Evolutionary conservation across 2,888 invertebrate species (phyloP).

Genomic region (Andrena trimmerana): DNA sequence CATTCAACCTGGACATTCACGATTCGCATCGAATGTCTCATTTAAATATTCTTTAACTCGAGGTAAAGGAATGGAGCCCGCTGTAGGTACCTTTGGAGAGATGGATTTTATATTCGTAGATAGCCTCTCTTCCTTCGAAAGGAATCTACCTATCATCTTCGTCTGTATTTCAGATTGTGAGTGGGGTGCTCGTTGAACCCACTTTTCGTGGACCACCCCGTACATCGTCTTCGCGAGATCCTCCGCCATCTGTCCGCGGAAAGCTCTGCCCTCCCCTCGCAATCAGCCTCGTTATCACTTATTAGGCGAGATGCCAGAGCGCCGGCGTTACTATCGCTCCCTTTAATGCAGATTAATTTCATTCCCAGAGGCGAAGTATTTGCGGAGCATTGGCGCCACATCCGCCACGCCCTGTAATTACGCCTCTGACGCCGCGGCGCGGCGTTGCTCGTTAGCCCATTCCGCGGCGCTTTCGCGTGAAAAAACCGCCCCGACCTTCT

Average conservation of each 20-base stretch:
- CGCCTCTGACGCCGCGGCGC: slow-evolving; percentile 42
- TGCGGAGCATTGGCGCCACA: slow-evolving; percentile 60
- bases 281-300: slow-evolving; percentile 33
- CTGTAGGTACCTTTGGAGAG: too few relatives aligned
- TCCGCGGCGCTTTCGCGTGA: slow-evolving; percentile 6
- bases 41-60: slow-evolving; percentile 23
- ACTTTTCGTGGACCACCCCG: background rate
- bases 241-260: background rate
- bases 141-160: too few relatives aligned
- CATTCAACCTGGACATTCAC: slow-evolving; percentile 12
- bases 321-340: slow-evolving; percentile 32
- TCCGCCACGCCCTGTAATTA: slow-evolving; percentile 65
- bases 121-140: too few relatives aligned
- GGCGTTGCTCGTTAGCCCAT: slow-evolving; percentile 41
- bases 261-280: background rate
- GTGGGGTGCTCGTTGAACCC: background rate
- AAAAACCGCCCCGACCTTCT: slow-evolving; percentile 27
- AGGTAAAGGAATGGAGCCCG: background rate
- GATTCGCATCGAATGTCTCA: slow-evolving; percentile 16
- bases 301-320: background rate
- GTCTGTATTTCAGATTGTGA: too few relatives aligned
- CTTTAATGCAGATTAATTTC: slow-evolving; percentile 60
- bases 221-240: background rate
- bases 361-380: slow-evolving; percentile 56
- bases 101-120: too few relatives aligned